Base-by-base conservation (phyloP, 2,113 vertebrate genomes). In the Lepus americanus region DNA sequence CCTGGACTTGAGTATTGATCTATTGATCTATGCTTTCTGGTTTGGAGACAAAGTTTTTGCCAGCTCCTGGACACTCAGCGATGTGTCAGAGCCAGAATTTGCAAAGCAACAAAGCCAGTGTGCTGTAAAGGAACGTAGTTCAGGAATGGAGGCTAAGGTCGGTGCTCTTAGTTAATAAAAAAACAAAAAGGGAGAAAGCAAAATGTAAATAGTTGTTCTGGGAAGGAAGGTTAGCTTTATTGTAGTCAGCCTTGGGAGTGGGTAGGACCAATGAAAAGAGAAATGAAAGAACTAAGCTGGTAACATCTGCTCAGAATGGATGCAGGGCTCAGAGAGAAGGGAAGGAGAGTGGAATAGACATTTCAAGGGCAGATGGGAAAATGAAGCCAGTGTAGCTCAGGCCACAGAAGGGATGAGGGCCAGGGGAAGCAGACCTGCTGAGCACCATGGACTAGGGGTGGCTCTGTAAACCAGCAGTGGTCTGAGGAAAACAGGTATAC, bases 261-360 rank as follows among this genome's bases (percentile, higher is more conserved):
- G 44, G n/a, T 67, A 25, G 61, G 53, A 36, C 70, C 49, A 80
- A 77, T 70, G 27, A 67, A 80, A 79, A 23, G 59, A 59, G 39
- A 89, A 83, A 59, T 69, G 70, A 90, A 95, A 92, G 17, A 78
- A 44, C 8, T 74, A 36, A 78, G 13, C 76, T 67, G 70, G 6
- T n/a, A 86, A 73, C 27, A 53, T 33, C 49, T 89, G 49, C 76
- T 92, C 51, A 59, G 23, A 82, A 92, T 59, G 81, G 74, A 70
- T 16, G 16, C 53, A 89, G n/a, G 59, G 25, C 9, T 90, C 19
- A 51, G 51, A 64, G 44, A 64, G 74, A 77, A 67, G 11, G 29
- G 20, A 69, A 59, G 16, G 66, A 11, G 4, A 59, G 31, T 10
- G 17, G 1, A 59, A 29, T 9, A 55, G 70, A 36, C 59, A 36